A percentile compares a stretch with the other conserved stretches of the same genome.
Conservation (phyloP, 2,888 invertebrate genomes). For the Steinernema hermaphroditum region DNA sequence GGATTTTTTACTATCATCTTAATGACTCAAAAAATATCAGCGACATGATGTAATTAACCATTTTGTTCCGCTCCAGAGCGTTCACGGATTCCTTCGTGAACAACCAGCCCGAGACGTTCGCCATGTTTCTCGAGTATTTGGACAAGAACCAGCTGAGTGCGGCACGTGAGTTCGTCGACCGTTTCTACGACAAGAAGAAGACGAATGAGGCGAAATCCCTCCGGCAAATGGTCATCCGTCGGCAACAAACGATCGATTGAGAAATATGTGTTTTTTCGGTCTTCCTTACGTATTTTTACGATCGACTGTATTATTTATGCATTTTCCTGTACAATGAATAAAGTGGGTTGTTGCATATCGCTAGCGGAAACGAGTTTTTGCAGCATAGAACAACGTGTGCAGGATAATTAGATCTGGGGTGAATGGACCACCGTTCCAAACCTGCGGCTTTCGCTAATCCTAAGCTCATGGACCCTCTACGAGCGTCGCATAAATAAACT, state of each 20-base stretch:
- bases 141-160: conserved; percentile 38
- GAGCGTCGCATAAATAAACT: not conserved
- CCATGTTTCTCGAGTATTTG: conserved; percentile 45
- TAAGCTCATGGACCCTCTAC: not conserved
- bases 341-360: conserved; percentile 11
- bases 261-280: not conserved
- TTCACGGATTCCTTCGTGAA: conserved; percentile 47
- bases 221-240: conserved; percentile 40
- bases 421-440: not conserved
- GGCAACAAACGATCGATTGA: conserved; percentile 40
- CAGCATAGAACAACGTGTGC: not conserved
- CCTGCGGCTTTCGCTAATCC: not conserved
- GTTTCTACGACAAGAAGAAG: conserved; percentile 42
- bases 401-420: conserved; percentile 5
- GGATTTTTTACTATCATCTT: conserved; percentile 13
- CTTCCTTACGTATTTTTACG: not conserved
- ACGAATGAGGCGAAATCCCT: conserved; percentile 35
- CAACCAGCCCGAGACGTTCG: conserved; percentile 44
- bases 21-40: not conserved
- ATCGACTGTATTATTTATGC: not conserved
- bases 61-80: conserved; percentile 35
- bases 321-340: conserved; percentile 13
- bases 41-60: conserved; percentile 5
- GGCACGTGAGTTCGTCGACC: conserved; percentile 46
- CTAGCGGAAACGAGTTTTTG: conserved; percentile 2